A percentile compares a stretch with the other conserved stretches of the same genome.
Conservation (phyloP, 2,113 vertebrate species). For the Ctenodactylus gundi region DNA sequence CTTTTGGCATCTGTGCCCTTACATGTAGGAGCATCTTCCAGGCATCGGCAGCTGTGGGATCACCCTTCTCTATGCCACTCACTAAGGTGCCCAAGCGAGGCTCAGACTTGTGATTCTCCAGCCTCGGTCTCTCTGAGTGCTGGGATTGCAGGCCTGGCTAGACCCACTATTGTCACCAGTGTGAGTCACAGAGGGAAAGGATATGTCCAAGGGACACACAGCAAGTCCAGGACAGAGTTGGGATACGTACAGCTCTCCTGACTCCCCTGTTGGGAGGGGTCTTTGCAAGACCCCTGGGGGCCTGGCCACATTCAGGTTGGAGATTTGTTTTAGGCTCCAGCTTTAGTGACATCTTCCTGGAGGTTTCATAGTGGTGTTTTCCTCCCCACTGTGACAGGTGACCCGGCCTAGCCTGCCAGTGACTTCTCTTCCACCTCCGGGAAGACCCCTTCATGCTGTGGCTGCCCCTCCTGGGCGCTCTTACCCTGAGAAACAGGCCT, state of each 20-base stretch:
- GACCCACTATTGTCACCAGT: not conserved
- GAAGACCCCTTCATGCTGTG: not conserved
- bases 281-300: not conserved
- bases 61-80: not conserved
- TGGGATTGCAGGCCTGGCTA: too few relatives aligned
- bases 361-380: fast-evolving
- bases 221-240: not conserved
- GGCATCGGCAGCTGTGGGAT: fast-evolving
- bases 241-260: not conserved
- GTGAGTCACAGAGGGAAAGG: not conserved
- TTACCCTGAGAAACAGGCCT: not conserved
- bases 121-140: too few relatives aligned
- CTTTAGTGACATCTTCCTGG: not conserved
- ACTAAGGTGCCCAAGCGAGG: too few relatives aligned
- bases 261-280: too few relatives aligned
- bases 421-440: not conserved
- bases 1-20: not conserved
- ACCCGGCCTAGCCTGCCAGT: not conserved
- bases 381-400: not conserved
- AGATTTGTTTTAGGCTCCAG: not conserved
- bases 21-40: not conserved
- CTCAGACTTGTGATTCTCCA: too few relatives aligned
- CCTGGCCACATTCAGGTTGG: not conserved
- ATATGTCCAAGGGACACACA: not conserved
- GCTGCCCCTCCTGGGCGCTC: not conserved